Evolutionary conservation across 2,888 invertebrate species (phyloP).

Genomic region (Mesorhabditis sp.): DNA sequence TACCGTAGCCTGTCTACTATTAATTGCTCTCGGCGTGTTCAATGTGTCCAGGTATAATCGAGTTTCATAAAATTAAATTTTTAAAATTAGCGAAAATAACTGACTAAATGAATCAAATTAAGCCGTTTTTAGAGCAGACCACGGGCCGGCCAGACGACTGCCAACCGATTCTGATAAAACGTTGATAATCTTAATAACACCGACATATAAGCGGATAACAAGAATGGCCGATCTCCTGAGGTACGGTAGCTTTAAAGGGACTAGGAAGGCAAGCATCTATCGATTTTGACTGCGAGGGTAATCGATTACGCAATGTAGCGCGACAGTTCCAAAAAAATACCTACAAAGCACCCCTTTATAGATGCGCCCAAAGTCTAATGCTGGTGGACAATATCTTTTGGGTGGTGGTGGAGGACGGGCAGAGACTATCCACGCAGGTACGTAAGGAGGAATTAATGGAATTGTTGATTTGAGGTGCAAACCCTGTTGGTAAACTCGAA

Average conservation of each 20-base stretch:
- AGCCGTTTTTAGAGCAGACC: too few species aligned
- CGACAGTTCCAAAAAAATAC: too few species aligned
- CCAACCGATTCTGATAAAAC: background rate
- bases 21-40: background rate
- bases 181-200: background rate
- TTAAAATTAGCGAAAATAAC: too few species aligned
- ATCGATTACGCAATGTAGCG: background rate
- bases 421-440: background rate
- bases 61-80: too few species aligned
- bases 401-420: constrained; percentile 3
- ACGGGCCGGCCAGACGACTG: background rate
- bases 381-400: background rate
- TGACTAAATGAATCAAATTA: too few species aligned
- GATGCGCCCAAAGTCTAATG: constrained; percentile 1
- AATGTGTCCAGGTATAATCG: constrained; percentile 1
- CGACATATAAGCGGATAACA: background rate
- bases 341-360: background rate
- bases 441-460: background rate
- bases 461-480: background rate
- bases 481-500: background rate
- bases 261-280: too few species aligned
- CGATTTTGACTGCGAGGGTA: background rate
- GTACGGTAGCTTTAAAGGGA: background rate
- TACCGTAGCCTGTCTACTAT: background rate
- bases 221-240: background rate